Evolutionary conservation across 2,888 invertebrate species (phyloP), one percentile per base, ranked within the genome.

Genomic region (Drosophila nigricruria): DNA sequence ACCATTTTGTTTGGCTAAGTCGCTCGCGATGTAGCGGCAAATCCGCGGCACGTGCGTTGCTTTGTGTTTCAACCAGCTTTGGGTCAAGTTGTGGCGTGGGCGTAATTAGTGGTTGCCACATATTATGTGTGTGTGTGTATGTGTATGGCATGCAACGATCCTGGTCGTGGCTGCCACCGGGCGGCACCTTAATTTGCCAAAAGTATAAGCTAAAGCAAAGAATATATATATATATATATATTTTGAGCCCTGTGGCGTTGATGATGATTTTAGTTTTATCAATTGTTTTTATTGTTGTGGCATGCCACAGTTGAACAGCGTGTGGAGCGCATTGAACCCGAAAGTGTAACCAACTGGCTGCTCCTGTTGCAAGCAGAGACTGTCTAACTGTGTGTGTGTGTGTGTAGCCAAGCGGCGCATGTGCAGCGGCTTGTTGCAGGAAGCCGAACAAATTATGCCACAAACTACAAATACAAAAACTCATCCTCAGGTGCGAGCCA

Each of bases 341-440:
- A 77, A 77, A 79, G 70, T 77, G 79, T 77, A 77, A 77, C 77
- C 73, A 77, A 73, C 77, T 74, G 79, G 79, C 36, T 59, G 59
- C 79, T 77, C 79, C 75, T 74, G 75, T 78, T 71, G 68, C 75
- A 68, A 75, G 63, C 49, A 23, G 25, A 45, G 18, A 52, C 25
- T 34, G 32, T 49, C 36, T 38, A 18, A n/a, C 14, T 43, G 27
- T 30, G 14, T 58, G 9, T 49, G 58, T 50, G 14, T 50, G 61
- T 69, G 85, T 82, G 74, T 71, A 86, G 73, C 88, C 81, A 88
- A 76, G 88, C 88, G 81, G 70, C 77, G 81, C 87, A 88, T 85
- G 84, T 85, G 84, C 84, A 85, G 70, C 84, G 86, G 84, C 89
- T 86, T 85, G 84, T 88, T 88, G 84, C 84, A 88, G 86, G 82